Evolutionary conservation across 2,797 vertebrate genomes (phyloP).

Genomic region (Rhynchotus rufescens): DNA sequence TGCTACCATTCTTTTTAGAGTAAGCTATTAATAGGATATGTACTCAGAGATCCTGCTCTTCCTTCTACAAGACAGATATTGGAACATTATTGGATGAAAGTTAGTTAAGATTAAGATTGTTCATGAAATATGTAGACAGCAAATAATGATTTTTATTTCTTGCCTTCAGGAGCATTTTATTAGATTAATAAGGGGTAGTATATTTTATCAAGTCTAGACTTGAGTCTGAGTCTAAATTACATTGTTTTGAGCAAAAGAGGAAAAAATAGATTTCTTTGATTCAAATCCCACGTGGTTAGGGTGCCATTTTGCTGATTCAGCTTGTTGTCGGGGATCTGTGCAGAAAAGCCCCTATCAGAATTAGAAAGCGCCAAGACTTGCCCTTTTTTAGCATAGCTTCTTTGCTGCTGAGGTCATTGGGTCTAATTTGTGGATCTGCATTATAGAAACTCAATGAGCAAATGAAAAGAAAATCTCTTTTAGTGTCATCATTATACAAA

Average conservation of each 20-base stretch:
- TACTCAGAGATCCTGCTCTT: neutral
- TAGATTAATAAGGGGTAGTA: neutral
- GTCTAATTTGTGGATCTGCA: neutral
- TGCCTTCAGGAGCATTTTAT: conserved; percentile 17
- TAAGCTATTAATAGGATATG: neutral
- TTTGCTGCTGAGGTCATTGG: neutral
- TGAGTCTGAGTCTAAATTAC: neutral
- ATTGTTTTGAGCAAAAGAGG: neutral
- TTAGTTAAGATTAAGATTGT: neutral
- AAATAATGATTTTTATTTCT: conserved; percentile 2
- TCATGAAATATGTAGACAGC: neutral
- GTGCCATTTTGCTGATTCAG: neutral
- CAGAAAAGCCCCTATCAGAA: neutral
- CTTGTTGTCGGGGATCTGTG: neutral
- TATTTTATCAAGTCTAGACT: conserved; percentile 25
- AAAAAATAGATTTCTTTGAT: neutral
- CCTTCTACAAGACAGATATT: neutral
- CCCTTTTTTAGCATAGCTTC: neutral
- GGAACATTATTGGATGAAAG: neutral
- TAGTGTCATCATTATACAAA: neutral
- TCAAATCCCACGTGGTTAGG: neutral
- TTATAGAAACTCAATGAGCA: neutral
- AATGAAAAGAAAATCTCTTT: neutral
- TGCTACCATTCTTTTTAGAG: neutral
- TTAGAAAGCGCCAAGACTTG: neutral